Evolutionary conservation across 2,113 vertebrate species (phyloP).

Genomic region (Oplegnathus fasciatus): DNA sequence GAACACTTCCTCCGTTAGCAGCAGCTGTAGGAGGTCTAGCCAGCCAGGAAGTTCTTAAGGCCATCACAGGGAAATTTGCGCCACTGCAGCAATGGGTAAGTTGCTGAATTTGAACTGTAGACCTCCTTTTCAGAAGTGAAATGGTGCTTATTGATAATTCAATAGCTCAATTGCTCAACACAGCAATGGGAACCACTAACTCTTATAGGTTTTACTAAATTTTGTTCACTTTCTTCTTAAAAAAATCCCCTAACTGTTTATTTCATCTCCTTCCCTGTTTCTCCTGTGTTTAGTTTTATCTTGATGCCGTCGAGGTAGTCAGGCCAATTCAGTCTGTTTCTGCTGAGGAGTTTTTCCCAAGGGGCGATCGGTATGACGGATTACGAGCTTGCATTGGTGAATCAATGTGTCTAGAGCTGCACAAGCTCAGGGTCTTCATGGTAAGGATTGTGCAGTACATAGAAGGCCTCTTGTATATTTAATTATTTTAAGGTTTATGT

Average conservation of each 20-base stretch:
- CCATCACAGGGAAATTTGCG: constrained; percentile 97
- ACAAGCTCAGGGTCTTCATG: constrained; percentile 93
- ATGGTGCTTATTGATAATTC: neutral
- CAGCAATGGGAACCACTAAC: neutral
- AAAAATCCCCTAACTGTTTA: neutral
- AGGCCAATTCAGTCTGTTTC: constrained; percentile 85
- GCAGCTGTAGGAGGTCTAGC: constrained; percentile 93
- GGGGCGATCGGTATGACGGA: constrained; percentile 95
- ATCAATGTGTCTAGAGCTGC: constrained; percentile 90
- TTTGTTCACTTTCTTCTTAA: no score
- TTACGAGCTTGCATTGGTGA: constrained; percentile 94
- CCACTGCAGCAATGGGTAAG: constrained; percentile 97
- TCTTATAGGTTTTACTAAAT: neutral
- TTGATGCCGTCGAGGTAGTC: constrained; percentile 91
- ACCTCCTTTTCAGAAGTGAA: neutral
- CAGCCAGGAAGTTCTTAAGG: constrained; percentile 97
- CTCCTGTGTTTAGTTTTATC: constrained; percentile 88
- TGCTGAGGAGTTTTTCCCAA: constrained; percentile 91
- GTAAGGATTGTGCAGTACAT: constrained; percentile 83
- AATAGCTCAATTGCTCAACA: neutral
- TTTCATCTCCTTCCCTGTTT: neutral
- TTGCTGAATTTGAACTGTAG: constrained; percentile 1
- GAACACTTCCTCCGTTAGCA: constrained; percentile 91
- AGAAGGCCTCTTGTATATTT: neutral
- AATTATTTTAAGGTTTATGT: neutral